Conservation (phyloP, 2,888 invertebrate species). For the Drosophila percnosoma region DNA sequence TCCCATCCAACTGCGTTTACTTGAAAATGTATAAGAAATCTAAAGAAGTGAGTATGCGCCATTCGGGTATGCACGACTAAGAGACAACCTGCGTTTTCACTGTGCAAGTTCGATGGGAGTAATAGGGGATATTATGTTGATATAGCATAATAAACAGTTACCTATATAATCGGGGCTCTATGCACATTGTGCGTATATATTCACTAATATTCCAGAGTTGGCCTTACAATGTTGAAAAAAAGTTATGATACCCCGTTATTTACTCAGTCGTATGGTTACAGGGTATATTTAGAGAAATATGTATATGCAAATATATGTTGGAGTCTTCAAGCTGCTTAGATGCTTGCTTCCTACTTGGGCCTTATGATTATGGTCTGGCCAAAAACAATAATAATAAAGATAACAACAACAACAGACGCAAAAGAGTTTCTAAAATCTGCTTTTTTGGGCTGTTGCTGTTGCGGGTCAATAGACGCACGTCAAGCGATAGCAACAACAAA, state of each 20-base stretch:
- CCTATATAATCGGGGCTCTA: no score
- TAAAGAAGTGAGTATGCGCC: not conserved
- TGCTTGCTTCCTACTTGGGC: conserved; percentile 43
- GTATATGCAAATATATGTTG: conserved; percentile 63
- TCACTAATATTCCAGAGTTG: not conserved
- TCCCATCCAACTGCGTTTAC: conserved; percentile 1
- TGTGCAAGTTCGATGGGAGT: not conserved
- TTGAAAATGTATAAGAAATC: conserved; percentile 10
- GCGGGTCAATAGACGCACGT: conserved; percentile 71
- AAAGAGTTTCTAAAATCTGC: conserved; percentile 67
- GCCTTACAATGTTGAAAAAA: not conserved
- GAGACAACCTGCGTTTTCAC: no score
- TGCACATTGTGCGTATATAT: not conserved
- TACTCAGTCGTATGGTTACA: not conserved
- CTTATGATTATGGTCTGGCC: conserved; percentile 61
- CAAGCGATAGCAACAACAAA: conserved; percentile 25
- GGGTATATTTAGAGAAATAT: conserved; percentile 27
- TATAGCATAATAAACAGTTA: not conserved
- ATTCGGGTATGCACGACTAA: not conserved
- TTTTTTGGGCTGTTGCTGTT: conserved; percentile 42
- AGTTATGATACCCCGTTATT: not conserved
- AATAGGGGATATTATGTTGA: not conserved
- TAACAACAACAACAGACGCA: conserved; percentile 11
- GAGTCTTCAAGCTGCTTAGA: conserved; percentile 34
- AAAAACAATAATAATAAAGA: conserved; percentile 23